These are phyloP conservation scores for Fratercula arctica DNA, from an alignment of 2,797 vertebrate genomes.

Conservation along the genomic window DNA sequence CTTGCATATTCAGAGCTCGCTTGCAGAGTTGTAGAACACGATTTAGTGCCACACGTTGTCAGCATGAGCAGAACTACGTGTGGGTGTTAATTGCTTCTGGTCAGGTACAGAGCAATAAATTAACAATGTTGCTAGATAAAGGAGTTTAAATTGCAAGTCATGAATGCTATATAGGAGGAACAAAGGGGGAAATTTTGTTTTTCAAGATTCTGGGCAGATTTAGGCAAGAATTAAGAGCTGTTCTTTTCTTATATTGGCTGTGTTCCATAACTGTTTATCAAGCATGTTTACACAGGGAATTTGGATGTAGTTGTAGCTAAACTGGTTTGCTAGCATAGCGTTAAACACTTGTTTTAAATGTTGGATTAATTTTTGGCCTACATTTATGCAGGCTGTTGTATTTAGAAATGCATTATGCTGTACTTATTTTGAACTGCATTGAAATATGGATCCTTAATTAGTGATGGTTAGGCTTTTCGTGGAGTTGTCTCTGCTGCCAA, in stretches of 20 bases:
- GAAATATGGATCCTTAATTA: not conserved
- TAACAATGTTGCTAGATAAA: not conserved
- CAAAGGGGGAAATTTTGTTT: not conserved
- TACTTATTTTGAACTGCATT: not conserved
- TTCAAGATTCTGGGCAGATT: not conserved
- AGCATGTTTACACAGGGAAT: not conserved
- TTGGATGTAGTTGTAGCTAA: constrained; percentile 3
- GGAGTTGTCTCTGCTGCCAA: not conserved
- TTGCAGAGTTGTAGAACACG: not conserved
- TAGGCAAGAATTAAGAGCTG: not conserved
- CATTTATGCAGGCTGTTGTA: not conserved
- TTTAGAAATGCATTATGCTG: not conserved
- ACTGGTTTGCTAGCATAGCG: constrained; percentile 23
- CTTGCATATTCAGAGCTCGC: not conserved
- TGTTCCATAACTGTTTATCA: not conserved
- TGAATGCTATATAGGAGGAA: not conserved
- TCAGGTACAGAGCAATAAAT: not conserved
- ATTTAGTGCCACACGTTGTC: not conserved
- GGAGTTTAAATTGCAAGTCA: not conserved
- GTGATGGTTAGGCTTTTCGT: not conserved
- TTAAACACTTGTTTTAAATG: constrained; percentile 9
- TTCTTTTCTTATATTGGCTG: not conserved
- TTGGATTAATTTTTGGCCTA: not conserved
- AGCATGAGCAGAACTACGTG: not conserved
- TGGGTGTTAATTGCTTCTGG: constrained; percentile 8